phyloP scores from a whole-genome alignment of 2,797 vertebrate genomes.

The Sebastes reedi region DNA sequence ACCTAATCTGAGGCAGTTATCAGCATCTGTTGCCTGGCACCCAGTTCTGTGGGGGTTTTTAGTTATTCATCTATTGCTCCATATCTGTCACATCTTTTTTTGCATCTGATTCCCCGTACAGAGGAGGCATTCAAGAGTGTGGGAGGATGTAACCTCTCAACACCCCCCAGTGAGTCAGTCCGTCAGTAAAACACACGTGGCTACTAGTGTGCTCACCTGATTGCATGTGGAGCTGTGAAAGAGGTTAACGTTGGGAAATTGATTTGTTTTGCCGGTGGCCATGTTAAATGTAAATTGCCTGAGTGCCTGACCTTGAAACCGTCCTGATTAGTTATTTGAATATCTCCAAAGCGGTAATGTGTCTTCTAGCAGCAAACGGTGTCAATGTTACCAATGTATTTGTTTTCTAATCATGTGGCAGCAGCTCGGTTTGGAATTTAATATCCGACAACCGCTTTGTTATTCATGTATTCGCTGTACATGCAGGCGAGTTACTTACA shows the following conservation, averaged over 20 bases:
- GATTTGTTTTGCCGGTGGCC: constrained; percentile 69
- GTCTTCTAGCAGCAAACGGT: constrained; percentile 38
- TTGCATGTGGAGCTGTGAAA: constrained; percentile 21
- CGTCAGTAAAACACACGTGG: constrained; percentile 21
- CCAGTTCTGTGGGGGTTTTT: constrained; percentile 62
- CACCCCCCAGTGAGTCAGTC: constrained; percentile 49
- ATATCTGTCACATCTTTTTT: constrained; percentile 69
- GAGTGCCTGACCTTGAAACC: constrained; percentile 61
- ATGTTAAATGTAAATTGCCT: constrained; percentile 59
- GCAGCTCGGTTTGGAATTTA: constrained; percentile 27
- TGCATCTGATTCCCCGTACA: constrained; percentile 54
- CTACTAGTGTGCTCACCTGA: constrained; percentile 44
- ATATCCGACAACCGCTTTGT: constrained; percentile 10
- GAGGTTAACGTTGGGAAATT: constrained; percentile 43
- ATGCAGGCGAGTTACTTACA: background rate
- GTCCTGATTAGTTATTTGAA: constrained; percentile 61
- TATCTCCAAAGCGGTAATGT: constrained; percentile 40
- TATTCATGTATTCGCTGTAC: constrained; percentile 23
- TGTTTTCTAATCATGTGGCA: constrained; percentile 38
- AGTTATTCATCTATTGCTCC: constrained; percentile 73
- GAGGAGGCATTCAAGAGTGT: constrained; percentile 51
- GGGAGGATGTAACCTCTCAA: constrained; percentile 52
- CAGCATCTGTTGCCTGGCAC: constrained; percentile 81
- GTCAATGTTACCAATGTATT: constrained; percentile 22
- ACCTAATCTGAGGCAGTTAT: constrained; percentile 77